Conservation (phyloP, 2,797 vertebrate species). For the Lophura swinhoii region DNA sequence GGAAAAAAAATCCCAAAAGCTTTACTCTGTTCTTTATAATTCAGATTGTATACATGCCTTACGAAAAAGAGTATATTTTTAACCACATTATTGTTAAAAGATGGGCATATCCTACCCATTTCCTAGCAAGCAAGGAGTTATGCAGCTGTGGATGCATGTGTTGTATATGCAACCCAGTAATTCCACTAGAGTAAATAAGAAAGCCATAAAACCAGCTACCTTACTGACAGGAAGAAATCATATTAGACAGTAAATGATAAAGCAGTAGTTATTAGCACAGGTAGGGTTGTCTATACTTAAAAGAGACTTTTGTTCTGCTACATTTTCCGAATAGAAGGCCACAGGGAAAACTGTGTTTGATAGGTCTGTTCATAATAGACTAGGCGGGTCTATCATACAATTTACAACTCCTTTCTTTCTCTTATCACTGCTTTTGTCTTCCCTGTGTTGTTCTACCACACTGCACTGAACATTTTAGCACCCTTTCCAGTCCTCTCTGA, state of each 20-base stretch:
- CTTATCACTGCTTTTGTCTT: neutral
- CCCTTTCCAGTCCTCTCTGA: neutral
- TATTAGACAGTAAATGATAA: neutral
- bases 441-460: neutral
- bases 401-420: neutral
- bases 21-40: neutral
- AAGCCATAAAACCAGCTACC: neutral
- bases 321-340: neutral
- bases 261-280: neutral
- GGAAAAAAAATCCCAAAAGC: neutral
- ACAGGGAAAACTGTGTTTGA: neutral
- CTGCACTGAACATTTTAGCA: neutral
- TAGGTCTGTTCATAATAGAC: neutral
- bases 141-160: neutral
- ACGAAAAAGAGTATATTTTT: neutral
- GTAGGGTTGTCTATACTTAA: neutral
- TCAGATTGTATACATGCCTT: neutral
- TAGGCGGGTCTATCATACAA: neutral
- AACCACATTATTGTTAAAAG: neutral
- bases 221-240: neutral
- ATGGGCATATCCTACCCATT: neutral
- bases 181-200: neutral
- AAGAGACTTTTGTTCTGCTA: neutral
- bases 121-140: neutral
- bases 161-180: neutral